A percentile compares a stretch with the other conserved stretches of the same genome.
Conservation (phyloP, 2,888 invertebrate genomes). For the Empis livida region DNA sequence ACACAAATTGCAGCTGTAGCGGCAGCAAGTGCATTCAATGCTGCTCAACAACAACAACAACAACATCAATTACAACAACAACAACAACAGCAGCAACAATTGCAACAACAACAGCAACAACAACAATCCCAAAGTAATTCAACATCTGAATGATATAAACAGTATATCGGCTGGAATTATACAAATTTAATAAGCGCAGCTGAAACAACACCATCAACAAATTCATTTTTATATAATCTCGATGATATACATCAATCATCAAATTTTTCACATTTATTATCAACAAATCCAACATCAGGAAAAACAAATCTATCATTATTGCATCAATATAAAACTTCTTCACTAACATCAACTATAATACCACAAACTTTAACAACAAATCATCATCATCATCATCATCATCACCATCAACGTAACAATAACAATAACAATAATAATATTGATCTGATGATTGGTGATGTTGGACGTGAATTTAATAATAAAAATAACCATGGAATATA, state of each 20-base stretch:
- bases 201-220: slow-evolving; percentile 9
- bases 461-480: too few relatives aligned
- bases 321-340: neutral
- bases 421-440: neutral
- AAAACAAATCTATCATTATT: slow-evolving; percentile 3
- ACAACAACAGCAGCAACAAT: slow-evolving; percentile 22
- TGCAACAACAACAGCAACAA: slow-evolving; percentile 26
- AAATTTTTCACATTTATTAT: too few relatives aligned
- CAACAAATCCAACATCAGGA: neutral
- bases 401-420: slow-evolving; percentile 9
- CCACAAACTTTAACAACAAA: slow-evolving; percentile 8
- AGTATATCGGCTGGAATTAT: slow-evolving; percentile 34
- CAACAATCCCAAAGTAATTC: slow-evolving; percentile 26
- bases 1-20: slow-evolving; percentile 34
- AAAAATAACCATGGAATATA: too few relatives aligned
- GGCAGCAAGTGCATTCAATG: slow-evolving; percentile 33
- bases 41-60: slow-evolving; percentile 24
- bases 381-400: slow-evolving; percentile 14
- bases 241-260: slow-evolving; percentile 18
- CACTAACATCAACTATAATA: slow-evolving; percentile 1
- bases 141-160: slow-evolving; percentile 26
- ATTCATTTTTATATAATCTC: slow-evolving; percentile 25
- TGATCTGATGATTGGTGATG: slow-evolving; percentile 1
- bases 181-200: slow-evolving; percentile 21
- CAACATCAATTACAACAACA: slow-evolving; percentile 23